Evolutionary conservation across 2,113 vertebrate species (phyloP), one percentile per base, ranked within the genome.

Genomic region (Corythornis vintsioides): DNA sequence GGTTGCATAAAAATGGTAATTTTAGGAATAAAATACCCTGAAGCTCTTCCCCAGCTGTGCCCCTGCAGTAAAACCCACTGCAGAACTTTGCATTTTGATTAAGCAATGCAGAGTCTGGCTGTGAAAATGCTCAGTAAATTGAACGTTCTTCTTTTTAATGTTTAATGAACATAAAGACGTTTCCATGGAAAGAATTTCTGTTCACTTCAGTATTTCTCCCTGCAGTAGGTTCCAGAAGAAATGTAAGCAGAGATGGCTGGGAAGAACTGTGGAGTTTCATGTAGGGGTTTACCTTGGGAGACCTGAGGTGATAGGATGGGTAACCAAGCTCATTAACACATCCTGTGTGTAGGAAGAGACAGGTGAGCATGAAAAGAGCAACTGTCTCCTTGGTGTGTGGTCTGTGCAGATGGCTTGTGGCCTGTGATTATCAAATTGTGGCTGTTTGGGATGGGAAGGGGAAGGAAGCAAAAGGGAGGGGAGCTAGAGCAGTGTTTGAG

Each of bases 401-500:
- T 73, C 43, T 50, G 29, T 43, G 76, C 65, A 47, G 65, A 55
- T 5, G 11, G 22, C 60, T 88, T 19, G 86, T 78, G 74, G 50
- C 59, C 78, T 76, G 48, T 1, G 8, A 13, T 47, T 50, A 1
- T 31, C 63, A n/a, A 63, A 60, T 12, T 67, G 50, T 40, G 48
- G 74, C 79, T 80, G 29, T 64, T 38, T 0, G 33, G 86, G 81
- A 24, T 31, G 11, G 43, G 55, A 85, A 75, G 33, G 75, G 83
- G 83, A 74, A 71, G 29, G 60, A 63, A 80, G 24, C 38, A 29
- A 47, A 89, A n/a, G 42, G 40, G 64, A 67, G 38, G 50, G 40
- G 56, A 90, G 69, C 22, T 87, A 84, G 31, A 0, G 0, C 1
- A 25, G 0, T 12, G 25, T 26, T 89, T 0, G 11, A 92, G 81